Evolutionary conservation across 2,113 vertebrate genomes (phyloP).

Genomic region (Leiothrix lutea): DNA sequence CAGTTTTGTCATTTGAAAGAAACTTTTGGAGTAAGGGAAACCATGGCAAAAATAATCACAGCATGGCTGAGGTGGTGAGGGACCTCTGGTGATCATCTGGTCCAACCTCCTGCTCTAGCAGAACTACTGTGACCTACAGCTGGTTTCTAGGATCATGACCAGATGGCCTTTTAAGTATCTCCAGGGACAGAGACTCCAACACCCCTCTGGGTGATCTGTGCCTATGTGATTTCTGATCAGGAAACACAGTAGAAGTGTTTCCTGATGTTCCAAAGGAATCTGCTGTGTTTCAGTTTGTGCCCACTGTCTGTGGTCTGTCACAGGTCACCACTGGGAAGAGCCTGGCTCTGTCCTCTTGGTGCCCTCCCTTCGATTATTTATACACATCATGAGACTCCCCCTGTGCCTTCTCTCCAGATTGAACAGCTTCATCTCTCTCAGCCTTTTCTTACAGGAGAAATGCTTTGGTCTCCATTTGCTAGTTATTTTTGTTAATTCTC

Average conservation of each 20-base stretch:
- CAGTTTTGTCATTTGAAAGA: background rate
- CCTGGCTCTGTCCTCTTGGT: background rate
- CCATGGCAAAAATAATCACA: background rate
- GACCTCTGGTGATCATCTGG: background rate
- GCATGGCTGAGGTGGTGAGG: background rate
- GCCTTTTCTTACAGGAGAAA: background rate
- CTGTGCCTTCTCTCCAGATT: background rate
- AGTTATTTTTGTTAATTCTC: background rate
- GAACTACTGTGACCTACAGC: background rate
- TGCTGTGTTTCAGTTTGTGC: background rate
- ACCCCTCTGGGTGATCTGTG: background rate
- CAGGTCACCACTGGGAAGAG: background rate
- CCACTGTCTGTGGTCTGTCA: background rate
- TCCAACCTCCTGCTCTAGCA: background rate
- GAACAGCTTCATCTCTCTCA: background rate
- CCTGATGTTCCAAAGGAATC: background rate
- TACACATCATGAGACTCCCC: accelerated
- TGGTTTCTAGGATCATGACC: background rate
- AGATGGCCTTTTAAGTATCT: background rate
- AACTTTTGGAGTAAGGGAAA: background rate
- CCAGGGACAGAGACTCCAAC: background rate
- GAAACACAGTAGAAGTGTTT: background rate
- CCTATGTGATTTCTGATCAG: no score
- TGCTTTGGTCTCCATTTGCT: background rate
- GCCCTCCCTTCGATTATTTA: background rate